Evolutionary conservation across 2,888 invertebrate species (phyloP).

Genomic region (Idaea straminata): DNA sequence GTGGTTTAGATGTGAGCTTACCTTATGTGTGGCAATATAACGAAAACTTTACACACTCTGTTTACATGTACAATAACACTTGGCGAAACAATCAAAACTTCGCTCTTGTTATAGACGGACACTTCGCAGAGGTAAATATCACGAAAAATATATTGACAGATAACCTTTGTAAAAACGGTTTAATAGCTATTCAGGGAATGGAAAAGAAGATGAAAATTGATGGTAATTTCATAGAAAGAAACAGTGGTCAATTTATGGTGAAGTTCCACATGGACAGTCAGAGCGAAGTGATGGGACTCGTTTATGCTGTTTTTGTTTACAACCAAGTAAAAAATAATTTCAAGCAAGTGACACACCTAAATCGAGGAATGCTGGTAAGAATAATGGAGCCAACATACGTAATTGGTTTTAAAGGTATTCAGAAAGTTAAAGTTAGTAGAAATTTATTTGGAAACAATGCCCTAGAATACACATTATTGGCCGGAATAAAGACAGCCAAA

Average conservation of each 20-base stretch:
- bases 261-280: slow-evolving; percentile 95
- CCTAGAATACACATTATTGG: slow-evolving; percentile 93
- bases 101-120: slow-evolving; percentile 92
- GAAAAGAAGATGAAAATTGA: slow-evolving; percentile 95
- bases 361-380: slow-evolving; percentile 55
- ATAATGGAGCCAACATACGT: slow-evolving; percentile 87
- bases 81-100: slow-evolving; percentile 94
- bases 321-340: slow-evolving; percentile 89
- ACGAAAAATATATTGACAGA: slow-evolving; percentile 91
- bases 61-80: slow-evolving; percentile 92
- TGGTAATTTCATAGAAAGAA: slow-evolving; percentile 88
- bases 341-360: slow-evolving; percentile 49
- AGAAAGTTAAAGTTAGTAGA: slow-evolving; percentile 93
- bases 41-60: slow-evolving; percentile 95
- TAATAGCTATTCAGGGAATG: slow-evolving; percentile 94
- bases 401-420: slow-evolving; percentile 95
- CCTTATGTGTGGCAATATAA: slow-evolving; percentile 98
- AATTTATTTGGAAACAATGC: slow-evolving; percentile 93
- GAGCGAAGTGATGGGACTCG: slow-evolving; percentile 93
- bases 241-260: slow-evolving; percentile 90
- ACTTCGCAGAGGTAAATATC: slow-evolving; percentile 94
- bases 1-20: slow-evolving; percentile 92
- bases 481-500: slow-evolving; percentile 93
- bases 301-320: slow-evolving; percentile 87
- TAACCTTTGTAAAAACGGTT: slow-evolving; percentile 90